Base-by-base conservation (phyloP, 1,140 invertebrate genomes). In the Oryctes rhinoceros region DNA sequence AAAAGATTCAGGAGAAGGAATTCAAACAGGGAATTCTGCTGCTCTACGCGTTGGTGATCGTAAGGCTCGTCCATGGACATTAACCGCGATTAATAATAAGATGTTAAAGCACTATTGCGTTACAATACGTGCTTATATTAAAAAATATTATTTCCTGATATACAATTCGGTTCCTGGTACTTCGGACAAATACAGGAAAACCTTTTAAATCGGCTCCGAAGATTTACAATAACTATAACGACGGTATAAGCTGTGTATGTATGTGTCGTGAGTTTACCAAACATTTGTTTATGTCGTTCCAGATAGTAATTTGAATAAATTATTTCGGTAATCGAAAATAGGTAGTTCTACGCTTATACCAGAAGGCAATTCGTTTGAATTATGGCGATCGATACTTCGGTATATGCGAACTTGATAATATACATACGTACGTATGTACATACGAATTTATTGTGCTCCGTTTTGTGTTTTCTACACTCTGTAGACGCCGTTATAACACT, bases 241-340 rank as follows among this genome's bases (percentile, higher is more conserved):
- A 6, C 13, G n/a, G 53, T 59, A 59, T 30, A n/a, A 53, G 4
- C 49, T 53, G n/a, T n/a, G 6, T 53, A 53, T 30, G 2, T n/a
- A n/a, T n/a, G 13, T 15, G 49, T 13, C 49, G 4, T 13, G 13
- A 59, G 53, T 59, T 59, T 59, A 59, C 3, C 53, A 37, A 37
- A 71, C 20, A 37, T 71, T 35, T 71, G 65, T 71, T 71, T 37
- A 35, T 71, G 65, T 35, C 65, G 65, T 71, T 35, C 35, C 24
- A 37, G 65, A 71, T 71, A 71, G 65, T 35, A 71, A 71, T 71
- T 71, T 71, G 65, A 71, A 24, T 71, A 71, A 30, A 71, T 37
- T 71, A 71, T 71, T 71, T 37, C 24, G 11, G 20, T 35, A 71
- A 71, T 71, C 18, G 24, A 35, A 71, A 30, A 37, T 71, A 71